Evolutionary conservation across 64 coral and sea anemone genomes (phyloP), one percentile per base, ranked within the genome.

Genomic region (Montipora capricornis): DNA sequence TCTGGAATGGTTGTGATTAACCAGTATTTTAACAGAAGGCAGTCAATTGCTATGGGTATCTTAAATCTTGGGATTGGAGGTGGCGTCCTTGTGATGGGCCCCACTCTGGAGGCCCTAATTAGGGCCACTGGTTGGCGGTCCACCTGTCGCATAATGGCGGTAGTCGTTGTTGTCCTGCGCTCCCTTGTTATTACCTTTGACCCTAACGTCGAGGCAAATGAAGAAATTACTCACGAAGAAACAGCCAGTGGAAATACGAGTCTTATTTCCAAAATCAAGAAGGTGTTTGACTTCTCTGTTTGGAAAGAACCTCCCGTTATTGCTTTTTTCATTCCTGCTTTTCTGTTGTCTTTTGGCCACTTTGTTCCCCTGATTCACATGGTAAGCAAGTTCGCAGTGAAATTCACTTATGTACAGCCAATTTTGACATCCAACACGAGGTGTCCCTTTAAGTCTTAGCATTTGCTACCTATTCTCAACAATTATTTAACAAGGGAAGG

Each of bases 341-440:
- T 20, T 1, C 29, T 96, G 2, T 73, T 88, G 29, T 79, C 70
- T 52, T 80, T 96, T 87, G 92, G 91, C 19, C 68, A 92, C 49
- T 96, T 78, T 87, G 84, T 90, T 5, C 91, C 95, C n/a, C 82
- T 64, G 49, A 61, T 96, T 90, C 91, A 96, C 53, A 70, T 96
- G 86, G 95, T 96, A 90, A 87, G 37, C 37, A 37, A 89, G 44
- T 4, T 48, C 49, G 64, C 53, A 57, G 53, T 8, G 11, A 57
- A 57, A 11, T 11, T 57, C 6, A 6, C 11, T 11, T 57, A 37
- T 37, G 37, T 2, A 37, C 37, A 37, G 37, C 37, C 37, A 37
- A 37, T 37, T 37, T 37, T 37, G 37, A 37, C 37, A 37, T 37
- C 37, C 37, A 37, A 37, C 37, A 37, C 37, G 2, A 37, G 37